Evolutionary conservation across 30 jellyfish, hydroid and myxozoan species (phyloP), one percentile per base, ranked within the genome.

Genomic region (Phacellophora camtschatica): DNA sequence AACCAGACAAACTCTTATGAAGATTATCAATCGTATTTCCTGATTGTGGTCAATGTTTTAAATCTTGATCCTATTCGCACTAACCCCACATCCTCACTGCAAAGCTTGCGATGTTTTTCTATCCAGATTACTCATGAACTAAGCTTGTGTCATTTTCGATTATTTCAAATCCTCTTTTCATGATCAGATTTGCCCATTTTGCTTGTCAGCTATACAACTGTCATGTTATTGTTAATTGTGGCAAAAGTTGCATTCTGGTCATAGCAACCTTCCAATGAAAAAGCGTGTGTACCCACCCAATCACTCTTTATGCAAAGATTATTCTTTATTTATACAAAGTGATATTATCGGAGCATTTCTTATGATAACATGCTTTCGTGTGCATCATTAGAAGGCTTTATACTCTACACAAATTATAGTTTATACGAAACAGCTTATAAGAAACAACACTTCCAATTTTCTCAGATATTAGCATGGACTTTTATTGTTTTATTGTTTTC

Each of bases 71-170:
- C 86, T 63, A 73, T 73, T 73, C 86, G 36, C 86, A 46, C 51
- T 34, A 73, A 53, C 74, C 86, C 86, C n/a, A 54, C 74, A 73
- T 73, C 86, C 86, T 73, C 74, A 34, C 71, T 73, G 86, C 74
- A 51, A 73, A 73, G 86, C 74, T 51, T 51, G 86, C 86, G 74
- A 73, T 73, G 74, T n/a, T 61, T 73, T 32, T 73, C 74, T 73
- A 73, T 73, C 86, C 86, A 54, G 86, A 73, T 73, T 73, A 73
- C 71, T 73, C 74, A 73, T 34, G 61, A 71, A 10, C 27, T 71
- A 71, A 71, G 46, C 84, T 48, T 71, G 71, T 71, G 84, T 71
- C 84, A 71, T 71, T 71, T 23, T 51, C 55, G 68, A 43, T 71
- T 43, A 71, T 23, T 51, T 55, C 22, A 55, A 71, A 71, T 71